phyloP scores from a whole-genome alignment of 2,888 invertebrate genomes.

The Lasiommata megera region DNA sequence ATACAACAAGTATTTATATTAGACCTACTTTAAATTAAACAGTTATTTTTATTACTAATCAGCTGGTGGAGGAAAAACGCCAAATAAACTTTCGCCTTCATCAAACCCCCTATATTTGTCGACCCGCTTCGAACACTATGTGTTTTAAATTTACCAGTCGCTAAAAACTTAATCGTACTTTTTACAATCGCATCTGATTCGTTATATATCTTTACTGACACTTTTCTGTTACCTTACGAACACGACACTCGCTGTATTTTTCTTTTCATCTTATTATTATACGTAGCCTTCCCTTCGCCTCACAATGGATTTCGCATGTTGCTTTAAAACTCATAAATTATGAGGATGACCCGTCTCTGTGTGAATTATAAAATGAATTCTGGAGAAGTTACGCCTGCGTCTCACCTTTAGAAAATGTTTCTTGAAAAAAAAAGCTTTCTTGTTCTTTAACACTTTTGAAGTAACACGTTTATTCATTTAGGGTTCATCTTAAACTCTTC shows the following conservation, averaged over 20 bases:
- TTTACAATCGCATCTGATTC: no score
- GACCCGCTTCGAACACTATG: no score
- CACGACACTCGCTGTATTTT: not conserved
- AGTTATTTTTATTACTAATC: no score
- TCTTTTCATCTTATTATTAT: not conserved
- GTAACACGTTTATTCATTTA: not conserved
- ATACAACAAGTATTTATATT: no score
- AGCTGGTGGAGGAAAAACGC: no score
- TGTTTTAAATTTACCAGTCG: no score
- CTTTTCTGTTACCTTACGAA: not conserved
- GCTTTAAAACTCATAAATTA: not conserved
- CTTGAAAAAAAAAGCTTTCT: not conserved
- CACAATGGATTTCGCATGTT: not conserved
- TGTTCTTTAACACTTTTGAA: not conserved
- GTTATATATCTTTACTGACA: not conserved
- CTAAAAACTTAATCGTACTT: no score
- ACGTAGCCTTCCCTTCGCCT: not conserved
- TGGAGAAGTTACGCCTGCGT: not conserved
- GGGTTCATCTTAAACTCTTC: no score
- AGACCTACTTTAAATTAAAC: no score
- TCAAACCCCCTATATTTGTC: no score
- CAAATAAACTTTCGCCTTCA: no score
- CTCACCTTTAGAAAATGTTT: not conserved
- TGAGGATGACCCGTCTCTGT: not conserved
- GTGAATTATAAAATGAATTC: constrained; percentile 20